These are phyloP conservation scores for Elgaria multicarinata DNA, from an alignment of 2,113 vertebrate species.

Conservation along the genomic window DNA sequence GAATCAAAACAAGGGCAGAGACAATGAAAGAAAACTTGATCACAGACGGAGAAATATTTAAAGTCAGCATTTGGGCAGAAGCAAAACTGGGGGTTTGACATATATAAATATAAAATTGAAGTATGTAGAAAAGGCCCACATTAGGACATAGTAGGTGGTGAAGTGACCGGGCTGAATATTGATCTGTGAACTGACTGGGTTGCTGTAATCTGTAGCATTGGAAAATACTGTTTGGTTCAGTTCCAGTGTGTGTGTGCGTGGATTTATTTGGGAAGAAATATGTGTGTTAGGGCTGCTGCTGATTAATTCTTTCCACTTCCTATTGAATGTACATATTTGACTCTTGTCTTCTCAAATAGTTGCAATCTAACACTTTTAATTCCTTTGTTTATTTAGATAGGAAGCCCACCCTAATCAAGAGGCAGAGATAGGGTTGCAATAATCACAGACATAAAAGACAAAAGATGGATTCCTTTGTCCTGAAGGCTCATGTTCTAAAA, in stretches of 20 bases:
- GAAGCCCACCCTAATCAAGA: not conserved
- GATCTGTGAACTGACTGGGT: not conserved
- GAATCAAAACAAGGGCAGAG: not conserved
- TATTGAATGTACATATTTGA: not conserved
- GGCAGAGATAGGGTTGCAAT: not conserved
- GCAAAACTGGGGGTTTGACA: not conserved
- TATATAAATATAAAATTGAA: not conserved
- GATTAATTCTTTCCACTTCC: constrained; percentile 9
- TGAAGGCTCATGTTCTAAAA: constrained; percentile 16
- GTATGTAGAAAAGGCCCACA: not conserved
- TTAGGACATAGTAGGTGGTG: not conserved
- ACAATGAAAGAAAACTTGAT: not conserved
- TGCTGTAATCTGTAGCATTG: not conserved
- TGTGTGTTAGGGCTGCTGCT: constrained; percentile 42
- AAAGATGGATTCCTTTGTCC: not conserved
- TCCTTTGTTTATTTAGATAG: not conserved
- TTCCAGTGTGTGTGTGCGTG: not conserved
- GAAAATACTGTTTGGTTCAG: not conserved
- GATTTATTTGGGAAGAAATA: constrained; percentile 38
- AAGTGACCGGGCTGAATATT: too few species aligned
- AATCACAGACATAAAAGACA: not conserved
- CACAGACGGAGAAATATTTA: not conserved
- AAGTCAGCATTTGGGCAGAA: not conserved
- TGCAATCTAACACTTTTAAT: not conserved
- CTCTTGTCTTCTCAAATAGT: not conserved